Percentiles rank a stretch among this genome's conserved stretches.
Evolutionary conservation across 2,888 invertebrate genomes (phyloP).

Genomic region (Encarsia formosa): DNA sequence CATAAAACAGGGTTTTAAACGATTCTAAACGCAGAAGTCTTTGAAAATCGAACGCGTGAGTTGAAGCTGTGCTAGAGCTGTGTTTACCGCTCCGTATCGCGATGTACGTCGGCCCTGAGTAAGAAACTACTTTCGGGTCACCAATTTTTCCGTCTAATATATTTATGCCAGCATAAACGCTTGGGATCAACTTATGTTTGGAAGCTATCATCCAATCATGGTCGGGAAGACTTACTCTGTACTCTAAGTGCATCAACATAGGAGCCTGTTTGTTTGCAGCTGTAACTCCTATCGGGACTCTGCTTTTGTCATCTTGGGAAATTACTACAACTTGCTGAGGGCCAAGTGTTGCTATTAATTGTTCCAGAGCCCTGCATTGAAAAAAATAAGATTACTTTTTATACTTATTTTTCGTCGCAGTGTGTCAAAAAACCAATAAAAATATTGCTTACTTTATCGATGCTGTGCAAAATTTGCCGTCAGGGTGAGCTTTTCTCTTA

Average conservation of each 20-base stretch:
- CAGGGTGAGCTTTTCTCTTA: constrained; percentile 13
- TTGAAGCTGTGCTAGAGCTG: constrained; percentile 31
- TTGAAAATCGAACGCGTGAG: constrained; percentile 24
- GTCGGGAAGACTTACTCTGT: constrained; percentile 34
- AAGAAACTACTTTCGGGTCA: constrained; percentile 38
- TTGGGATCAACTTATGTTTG: constrained; percentile 36
- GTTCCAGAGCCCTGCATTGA: background rate
- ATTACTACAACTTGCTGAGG: background rate
- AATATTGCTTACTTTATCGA: background rate
- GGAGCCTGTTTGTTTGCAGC: constrained; percentile 46
- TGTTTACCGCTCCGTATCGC: constrained; percentile 41
- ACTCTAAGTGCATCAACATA: constrained; percentile 37
- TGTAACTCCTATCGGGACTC: constrained; percentile 38
- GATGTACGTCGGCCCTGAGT: constrained; percentile 48
- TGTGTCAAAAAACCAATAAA: background rate
- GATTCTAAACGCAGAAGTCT: background rate
- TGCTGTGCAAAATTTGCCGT: constrained; percentile 6
- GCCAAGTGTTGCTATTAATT: background rate
- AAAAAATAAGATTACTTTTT: background rate
- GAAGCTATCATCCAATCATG: constrained; percentile 39
- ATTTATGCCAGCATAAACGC: constrained; percentile 37
- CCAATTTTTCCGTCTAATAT: constrained; percentile 32
- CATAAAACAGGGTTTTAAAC: background rate
- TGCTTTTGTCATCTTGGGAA: constrained; percentile 1
- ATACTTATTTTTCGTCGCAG: background rate